Percentiles rank a stretch among this genome's conserved stretches.
These are phyloP conservation scores for Ectropis grisescens DNA, from an alignment of 1,140 invertebrate genomes.

Conservation along the genomic window DNA sequence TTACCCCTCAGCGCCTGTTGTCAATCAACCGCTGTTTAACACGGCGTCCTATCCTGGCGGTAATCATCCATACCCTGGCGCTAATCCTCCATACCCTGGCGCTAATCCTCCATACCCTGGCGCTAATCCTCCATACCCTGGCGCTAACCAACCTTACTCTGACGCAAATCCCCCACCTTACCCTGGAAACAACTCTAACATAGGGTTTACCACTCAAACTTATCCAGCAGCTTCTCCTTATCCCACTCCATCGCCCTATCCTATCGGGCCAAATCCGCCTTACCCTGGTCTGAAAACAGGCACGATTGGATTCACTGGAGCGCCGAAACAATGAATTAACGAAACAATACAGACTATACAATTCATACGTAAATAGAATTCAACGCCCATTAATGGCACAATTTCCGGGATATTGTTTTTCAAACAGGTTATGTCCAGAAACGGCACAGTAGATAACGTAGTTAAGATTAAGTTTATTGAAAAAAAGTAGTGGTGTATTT, in stretches of 20 bases:
- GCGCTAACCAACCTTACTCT: conserved; percentile 7
- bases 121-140: background rate
- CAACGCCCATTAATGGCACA: too few species aligned
- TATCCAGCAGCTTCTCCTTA: conserved; percentile 18
- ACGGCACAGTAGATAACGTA: too few species aligned
- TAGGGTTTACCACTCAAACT: too few species aligned
- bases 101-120: background rate
- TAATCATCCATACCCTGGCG: conserved; percentile 1
- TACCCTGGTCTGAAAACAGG: too few species aligned
- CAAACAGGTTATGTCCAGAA: too few species aligned
- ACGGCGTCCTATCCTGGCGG: conserved; percentile 10
- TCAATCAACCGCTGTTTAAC: conserved; percentile 1
- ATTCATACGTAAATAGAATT: too few species aligned
- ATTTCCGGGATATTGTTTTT: too few species aligned
- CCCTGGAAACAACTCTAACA: background rate
- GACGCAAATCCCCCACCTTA: background rate
- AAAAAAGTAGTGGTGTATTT: too few species aligned
- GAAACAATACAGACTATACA: too few species aligned
- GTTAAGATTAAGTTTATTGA: too few species aligned
- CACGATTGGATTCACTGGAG: too few species aligned
- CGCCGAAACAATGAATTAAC: too few species aligned
- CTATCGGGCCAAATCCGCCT: conserved; percentile 6
- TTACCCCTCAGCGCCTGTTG: conserved; percentile 4
- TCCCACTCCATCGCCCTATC: conserved; percentile 10
- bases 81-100: background rate